These are phyloP conservation scores for Coregonus ussuriensis DNA, from an alignment of 2,797 vertebrate species.

Conservation along the genomic window DNA sequence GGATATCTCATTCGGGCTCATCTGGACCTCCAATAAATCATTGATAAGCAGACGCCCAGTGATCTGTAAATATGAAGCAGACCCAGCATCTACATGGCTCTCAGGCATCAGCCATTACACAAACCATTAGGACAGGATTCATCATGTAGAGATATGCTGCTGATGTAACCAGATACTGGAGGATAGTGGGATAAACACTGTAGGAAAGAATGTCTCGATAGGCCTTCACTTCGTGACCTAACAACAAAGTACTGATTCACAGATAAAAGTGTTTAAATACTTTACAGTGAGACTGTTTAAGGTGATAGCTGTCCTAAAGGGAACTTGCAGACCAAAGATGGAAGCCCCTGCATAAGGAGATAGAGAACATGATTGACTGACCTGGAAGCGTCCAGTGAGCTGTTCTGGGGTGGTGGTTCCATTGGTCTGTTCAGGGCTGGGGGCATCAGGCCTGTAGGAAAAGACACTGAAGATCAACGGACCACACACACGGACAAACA, in stretches of 20 bases:
- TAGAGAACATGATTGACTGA: conserved; percentile 58
- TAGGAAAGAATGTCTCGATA: neutral
- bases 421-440: conserved; percentile 75
- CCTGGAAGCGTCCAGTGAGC: conserved; percentile 84
- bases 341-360: neutral
- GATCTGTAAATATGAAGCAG: conserved; percentile 33
- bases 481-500: no score
- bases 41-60: conserved; percentile 32
- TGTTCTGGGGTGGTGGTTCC: conserved; percentile 78
- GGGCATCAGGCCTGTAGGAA: conserved; percentile 68
- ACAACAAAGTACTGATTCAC: neutral
- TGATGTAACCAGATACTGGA: neutral
- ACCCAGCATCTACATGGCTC: neutral
- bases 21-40: conserved; percentile 38
- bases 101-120: neutral
- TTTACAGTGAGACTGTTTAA: neutral
- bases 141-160: conserved; percentile 1
- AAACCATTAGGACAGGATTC: conserved; percentile 1
- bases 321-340: neutral
- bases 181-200: neutral
- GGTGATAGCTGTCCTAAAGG: neutral
- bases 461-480: conserved; percentile 11
- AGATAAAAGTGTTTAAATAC: neutral
- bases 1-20: conserved; percentile 24
- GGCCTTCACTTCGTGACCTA: no score